phyloP scores from a whole-genome alignment of 2,888 invertebrate genomes.

The Caenorhabditis wallacei region DNA sequence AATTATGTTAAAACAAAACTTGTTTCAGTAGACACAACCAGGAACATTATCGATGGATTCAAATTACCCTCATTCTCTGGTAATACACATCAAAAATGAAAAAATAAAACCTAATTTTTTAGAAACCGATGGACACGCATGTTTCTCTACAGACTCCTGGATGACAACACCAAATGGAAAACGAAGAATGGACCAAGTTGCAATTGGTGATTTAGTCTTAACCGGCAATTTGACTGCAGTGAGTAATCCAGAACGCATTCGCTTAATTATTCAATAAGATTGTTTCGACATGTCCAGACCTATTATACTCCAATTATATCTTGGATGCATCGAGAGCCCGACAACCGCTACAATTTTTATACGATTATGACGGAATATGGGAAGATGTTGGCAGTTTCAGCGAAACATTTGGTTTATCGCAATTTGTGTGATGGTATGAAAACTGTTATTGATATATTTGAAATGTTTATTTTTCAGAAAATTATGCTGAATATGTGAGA shows the following conservation, averaged over 20 bases:
- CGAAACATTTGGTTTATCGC: constrained; percentile 68
- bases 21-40: constrained; percentile 30
- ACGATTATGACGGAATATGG: constrained; percentile 75
- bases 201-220: constrained; percentile 68
- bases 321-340: constrained; percentile 70
- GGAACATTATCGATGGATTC: constrained; percentile 25
- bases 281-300: constrained; percentile 42
- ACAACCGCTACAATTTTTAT: constrained; percentile 58
- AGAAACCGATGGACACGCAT: constrained; percentile 56
- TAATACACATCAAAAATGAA: too few species aligned
- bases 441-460: not conserved
- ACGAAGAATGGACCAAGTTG: constrained; percentile 70
- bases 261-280: not conserved
- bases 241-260: constrained; percentile 30
- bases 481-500: constrained; percentile 64
- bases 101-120: not conserved
- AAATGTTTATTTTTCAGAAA: constrained; percentile 46
- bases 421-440: constrained; percentile 60
- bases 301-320: constrained; percentile 67
- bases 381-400: constrained; percentile 68
- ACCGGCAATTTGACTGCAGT: constrained; percentile 67
- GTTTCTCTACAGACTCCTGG: constrained; percentile 73
- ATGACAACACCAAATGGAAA: constrained; percentile 71
- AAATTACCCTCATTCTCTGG: constrained; percentile 40
- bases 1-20: not conserved